These are phyloP conservation scores for Eutolmus rufibarbis DNA, from an alignment of 2,888 invertebrate genomes.

Conservation along the genomic window DNA sequence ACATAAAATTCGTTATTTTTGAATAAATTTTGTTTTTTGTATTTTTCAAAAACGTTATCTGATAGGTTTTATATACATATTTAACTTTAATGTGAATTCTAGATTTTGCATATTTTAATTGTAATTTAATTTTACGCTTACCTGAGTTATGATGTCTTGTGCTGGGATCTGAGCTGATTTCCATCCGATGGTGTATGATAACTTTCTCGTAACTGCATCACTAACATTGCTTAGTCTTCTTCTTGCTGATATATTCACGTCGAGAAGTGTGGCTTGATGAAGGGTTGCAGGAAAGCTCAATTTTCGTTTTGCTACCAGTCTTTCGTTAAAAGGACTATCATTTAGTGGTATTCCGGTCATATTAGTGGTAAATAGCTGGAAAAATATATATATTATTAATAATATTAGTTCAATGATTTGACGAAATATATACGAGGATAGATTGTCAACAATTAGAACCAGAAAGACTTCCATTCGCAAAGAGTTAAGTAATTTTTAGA, in stretches of 20 bases:
- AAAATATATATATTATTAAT: not conserved
- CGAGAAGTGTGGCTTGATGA: slow-evolving; percentile 59
- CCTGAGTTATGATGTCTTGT: slow-evolving; percentile 67
- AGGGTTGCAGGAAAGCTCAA: slow-evolving; percentile 68
- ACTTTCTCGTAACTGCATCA: slow-evolving; percentile 76
- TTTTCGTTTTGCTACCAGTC: slow-evolving; percentile 58
- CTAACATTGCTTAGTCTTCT: slow-evolving; percentile 80
- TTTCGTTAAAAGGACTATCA: slow-evolving; percentile 2
- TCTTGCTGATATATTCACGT: slow-evolving; percentile 60
- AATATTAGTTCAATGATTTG: too few relatives aligned
- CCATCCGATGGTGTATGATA: slow-evolving; percentile 80
- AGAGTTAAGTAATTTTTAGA: too few relatives aligned
- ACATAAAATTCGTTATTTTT: too few relatives aligned
- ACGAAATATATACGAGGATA: not conserved
- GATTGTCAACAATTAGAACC: too few relatives aligned
- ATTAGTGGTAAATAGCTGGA: not conserved
- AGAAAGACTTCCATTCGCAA: too few relatives aligned
- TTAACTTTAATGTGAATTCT: too few relatives aligned
- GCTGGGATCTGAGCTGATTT: slow-evolving; percentile 66
- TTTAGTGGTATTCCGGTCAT: slow-evolving; percentile 34
- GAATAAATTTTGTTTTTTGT: too few relatives aligned
- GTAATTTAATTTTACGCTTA: slow-evolving; percentile 41
- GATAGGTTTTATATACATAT: too few relatives aligned
- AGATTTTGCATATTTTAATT: too few relatives aligned
- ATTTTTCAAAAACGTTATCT: too few relatives aligned